phyloP scores from a whole-genome alignment of 2,113 vertebrate genomes.

The Prietella phreatophila region DNA sequence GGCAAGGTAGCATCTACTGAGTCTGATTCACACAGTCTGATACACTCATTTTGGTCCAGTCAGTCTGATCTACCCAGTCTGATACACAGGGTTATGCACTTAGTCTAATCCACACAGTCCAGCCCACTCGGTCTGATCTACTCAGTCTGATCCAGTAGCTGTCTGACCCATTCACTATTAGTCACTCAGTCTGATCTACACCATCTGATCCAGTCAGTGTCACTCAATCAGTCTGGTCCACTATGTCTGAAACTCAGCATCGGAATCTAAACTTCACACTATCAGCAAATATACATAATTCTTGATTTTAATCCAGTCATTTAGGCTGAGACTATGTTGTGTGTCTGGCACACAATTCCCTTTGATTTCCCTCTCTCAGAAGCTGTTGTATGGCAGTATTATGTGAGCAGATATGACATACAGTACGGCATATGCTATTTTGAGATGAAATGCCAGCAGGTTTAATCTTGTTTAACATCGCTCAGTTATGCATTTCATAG shows the following conservation, averaged over 20 bases:
- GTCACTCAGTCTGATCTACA: too few relatives aligned
- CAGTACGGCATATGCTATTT: background rate
- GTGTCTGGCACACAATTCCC: background rate
- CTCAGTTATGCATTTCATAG: background rate
- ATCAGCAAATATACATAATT: background rate
- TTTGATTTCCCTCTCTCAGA: background rate
- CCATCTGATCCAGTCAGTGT: too few relatives aligned
- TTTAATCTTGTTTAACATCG: background rate
- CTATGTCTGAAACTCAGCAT: too few relatives aligned
- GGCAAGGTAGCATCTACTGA: constrained; percentile 70
- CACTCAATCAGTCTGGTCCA: too few relatives aligned
- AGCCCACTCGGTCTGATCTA: too few relatives aligned
- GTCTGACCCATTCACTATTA: background rate
- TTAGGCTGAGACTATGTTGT: background rate
- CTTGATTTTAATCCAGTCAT: background rate
- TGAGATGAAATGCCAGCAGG: background rate
- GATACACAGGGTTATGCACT: background rate
- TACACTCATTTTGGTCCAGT: too few relatives aligned
- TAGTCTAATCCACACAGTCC: background rate
- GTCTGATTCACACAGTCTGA: background rate
- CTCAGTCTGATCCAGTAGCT: too few relatives aligned
- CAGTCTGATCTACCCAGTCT: background rate
- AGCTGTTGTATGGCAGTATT: background rate
- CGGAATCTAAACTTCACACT: too few relatives aligned
- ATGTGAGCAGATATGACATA: background rate